Evolutionary conservation across 2,113 vertebrate genomes (phyloP).

Genomic region (Albula glossodonta): DNA sequence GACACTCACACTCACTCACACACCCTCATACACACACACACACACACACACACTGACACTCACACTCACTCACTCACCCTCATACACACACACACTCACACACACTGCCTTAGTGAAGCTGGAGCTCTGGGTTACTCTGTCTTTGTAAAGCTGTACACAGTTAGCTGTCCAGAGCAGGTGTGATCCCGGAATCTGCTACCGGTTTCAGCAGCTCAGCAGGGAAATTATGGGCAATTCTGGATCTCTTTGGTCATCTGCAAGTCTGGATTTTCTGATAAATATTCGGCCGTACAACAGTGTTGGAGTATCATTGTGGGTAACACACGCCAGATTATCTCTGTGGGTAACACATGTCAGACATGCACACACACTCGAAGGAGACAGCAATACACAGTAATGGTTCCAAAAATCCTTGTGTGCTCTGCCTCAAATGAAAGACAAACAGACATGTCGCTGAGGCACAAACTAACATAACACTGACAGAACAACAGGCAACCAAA

Average conservation of each 20-base stretch:
- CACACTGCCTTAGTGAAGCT: too few relatives aligned
- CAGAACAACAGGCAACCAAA: not conserved
- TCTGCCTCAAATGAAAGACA: not conserved
- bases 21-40: too few relatives aligned
- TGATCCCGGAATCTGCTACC: not conserved
- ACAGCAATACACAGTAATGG: not conserved
- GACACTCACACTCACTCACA: too few relatives aligned
- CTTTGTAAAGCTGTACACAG: not conserved
- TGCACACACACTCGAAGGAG: not conserved
- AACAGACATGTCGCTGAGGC: not conserved
- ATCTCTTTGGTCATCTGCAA: not conserved
- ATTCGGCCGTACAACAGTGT: too few relatives aligned
- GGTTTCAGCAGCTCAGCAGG: not conserved
- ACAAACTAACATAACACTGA: not conserved
- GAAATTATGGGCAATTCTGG: not conserved
- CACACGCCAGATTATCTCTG: too few relatives aligned
- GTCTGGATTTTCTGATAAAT: not conserved
- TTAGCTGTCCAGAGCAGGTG: not conserved
- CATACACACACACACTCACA: too few relatives aligned
- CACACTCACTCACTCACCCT: too few relatives aligned
- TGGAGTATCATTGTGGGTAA: too few relatives aligned
- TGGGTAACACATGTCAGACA: too few relatives aligned
- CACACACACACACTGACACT: too few relatives aligned
- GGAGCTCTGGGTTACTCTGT: not conserved
- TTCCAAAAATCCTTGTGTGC: not conserved